Conservation (phyloP, 2,113 vertebrate species). For the Ctenodactylus gundi region DNA sequence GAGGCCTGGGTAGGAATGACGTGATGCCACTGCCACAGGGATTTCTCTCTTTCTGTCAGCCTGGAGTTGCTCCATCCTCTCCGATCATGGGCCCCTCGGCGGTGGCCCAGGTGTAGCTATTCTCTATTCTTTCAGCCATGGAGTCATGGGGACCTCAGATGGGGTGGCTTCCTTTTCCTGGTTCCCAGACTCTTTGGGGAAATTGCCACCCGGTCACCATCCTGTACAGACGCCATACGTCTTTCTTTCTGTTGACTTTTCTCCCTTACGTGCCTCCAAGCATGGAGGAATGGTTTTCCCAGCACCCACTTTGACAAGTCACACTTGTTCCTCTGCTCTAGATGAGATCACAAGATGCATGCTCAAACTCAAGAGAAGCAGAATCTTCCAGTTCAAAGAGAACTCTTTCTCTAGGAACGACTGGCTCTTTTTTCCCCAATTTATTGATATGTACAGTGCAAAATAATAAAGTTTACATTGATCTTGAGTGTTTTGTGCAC, state of each 20-base stretch:
- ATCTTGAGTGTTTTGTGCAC: no score
- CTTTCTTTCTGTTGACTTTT: neutral
- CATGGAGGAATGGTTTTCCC: fast-evolving
- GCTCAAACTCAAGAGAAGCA: neutral
- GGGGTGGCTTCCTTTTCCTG: neutral
- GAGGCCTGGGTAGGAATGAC: neutral
- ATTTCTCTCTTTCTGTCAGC: neutral
- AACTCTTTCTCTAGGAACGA: neutral
- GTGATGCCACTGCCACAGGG: neutral
- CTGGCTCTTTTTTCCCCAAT: no score
- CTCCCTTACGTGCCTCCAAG: no score
- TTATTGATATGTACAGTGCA: no score
- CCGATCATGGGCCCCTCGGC: neutral
- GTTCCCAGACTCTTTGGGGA: no score
- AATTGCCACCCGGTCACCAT: fast-evolving
- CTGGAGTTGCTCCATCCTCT: neutral
- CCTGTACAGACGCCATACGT: fast-evolving
- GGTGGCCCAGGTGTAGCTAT: fast-evolving
- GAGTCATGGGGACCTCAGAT: fast-evolving
- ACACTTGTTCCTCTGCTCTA: fast-evolving
- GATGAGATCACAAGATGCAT: neutral
- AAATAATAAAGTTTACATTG: no score
- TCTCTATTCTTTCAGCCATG: neutral
- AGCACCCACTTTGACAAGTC: neutral
- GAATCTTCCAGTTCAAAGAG: neutral